Base-by-base conservation (phyloP, 1,140 invertebrate species). In the Platyscapa corneri region DNA sequence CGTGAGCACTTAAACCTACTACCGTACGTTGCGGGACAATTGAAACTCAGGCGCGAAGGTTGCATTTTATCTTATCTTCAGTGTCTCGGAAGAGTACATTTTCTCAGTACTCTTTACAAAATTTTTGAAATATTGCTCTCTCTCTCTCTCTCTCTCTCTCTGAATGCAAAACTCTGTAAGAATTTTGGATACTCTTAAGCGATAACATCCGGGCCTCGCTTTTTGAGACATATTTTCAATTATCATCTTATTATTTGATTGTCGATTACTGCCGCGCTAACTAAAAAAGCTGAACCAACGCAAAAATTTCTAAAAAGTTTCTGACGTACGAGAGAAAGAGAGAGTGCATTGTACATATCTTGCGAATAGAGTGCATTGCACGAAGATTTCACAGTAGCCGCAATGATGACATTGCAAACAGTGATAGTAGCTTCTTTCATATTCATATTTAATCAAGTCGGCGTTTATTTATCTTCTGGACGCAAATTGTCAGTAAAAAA, bases 1-100 rank as follows among this genome's bases (percentile, higher is more conserved):
- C 81, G 77, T 82, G 80, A 49, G 46, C n/a, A 82, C 70, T 74
- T 82, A 74, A 42, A 39, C 49, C 20, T 82, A 56, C 34, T 82
- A 32, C 80, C 46, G 32, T 65, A 42, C 18, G 32, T 82, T 82
- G 49, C 18, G 23, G 14, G 53, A 53, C 77, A 64, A 79, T 79
- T 64, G 8, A 60, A 64, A 64, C 34, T 27, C 53, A 79, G 3
- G 32, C 53, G 78, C 79, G 27, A 81, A 81, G 79, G 65, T 72
- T 76, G 8, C 23, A 64, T 20, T 65, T 77, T 77, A 83, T 83
- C 74, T 83, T 77, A 77, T 77, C 82, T 83, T 16, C n/a, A 39
- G 46, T 82, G 3, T n/a, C 67, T 82, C 3, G 27, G 64, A n/a
- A 49, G 27, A 74, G 49, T 20, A 8, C 12, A 72, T 39, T 79